Base-by-base conservation (phyloP, 2,797 vertebrate genomes). In the Sternarchorhynchus goeldii region DNA sequence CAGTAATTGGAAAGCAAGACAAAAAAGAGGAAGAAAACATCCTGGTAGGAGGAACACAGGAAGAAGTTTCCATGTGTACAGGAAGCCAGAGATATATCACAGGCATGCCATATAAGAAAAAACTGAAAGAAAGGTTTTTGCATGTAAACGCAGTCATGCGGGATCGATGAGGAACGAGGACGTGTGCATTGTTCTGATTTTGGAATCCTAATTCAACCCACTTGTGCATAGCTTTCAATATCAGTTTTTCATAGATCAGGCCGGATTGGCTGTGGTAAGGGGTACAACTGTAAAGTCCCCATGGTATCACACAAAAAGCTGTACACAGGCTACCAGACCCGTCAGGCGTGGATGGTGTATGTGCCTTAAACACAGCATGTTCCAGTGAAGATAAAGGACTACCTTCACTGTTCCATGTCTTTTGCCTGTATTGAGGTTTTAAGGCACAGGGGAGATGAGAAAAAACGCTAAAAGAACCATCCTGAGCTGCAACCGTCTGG, bases 1-100 rank as follows among this genome's bases (percentile, higher is more conserved):
- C 70, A 86, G 84, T 85, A 87, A 81, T 66, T n/a, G 77, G 77
- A 84, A 88, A 87, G 84, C 12, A 36, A 66, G 53, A 31, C 25
- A 39, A 14, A 67, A 17, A 56, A 59, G 8, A 69, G 5, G n/a
- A 76, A 55, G 57, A 73, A 85, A 84, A 77, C 4, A 45, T 69
- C 45, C 45, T 69, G 67, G 67, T 55, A 2, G 16, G 45, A 69
- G 67, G 67, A 55, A 31, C 25, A 7, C 10, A 53, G 62, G 69
- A 70, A 73, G 69, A 59, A 32, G 59, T 1, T 71, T 73, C 74
- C 53, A 59, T 62, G 32, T 75, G 66, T 34, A 77, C 70, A 75
- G 77, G 72, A 73, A 74, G 77, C 39, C 62, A 75, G 32, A 57
- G 20, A 62, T 76, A 39, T 67, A 39, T 79, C 41, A 62, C 31